Conservation (phyloP, 2,888 invertebrate species). For the Pandemis corylana region DNA sequence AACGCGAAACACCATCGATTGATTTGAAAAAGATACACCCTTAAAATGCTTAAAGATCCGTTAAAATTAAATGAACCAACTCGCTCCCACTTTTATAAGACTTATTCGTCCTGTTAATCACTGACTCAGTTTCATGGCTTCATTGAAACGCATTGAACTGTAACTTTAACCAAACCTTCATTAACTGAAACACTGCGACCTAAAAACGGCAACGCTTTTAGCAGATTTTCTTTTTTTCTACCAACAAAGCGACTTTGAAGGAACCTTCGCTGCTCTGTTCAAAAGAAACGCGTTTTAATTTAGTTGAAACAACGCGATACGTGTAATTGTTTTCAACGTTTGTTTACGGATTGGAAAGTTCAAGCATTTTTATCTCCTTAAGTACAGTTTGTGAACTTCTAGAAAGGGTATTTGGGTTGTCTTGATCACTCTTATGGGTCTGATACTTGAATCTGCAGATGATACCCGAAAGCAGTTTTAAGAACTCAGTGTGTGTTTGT, state of each 20-base stretch:
- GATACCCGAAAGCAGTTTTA: too few relatives aligned
- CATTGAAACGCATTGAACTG: conserved; percentile 18
- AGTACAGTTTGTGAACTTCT: too few relatives aligned
- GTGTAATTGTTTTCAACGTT: not conserved
- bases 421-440: too few relatives aligned
- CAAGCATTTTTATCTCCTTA: too few relatives aligned
- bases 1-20: not conserved
- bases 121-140: not conserved
- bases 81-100: not conserved
- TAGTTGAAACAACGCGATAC: conserved; percentile 11
- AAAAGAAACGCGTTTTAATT: conserved; percentile 17
- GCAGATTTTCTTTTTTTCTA: conserved; percentile 29
- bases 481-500: too few relatives aligned
- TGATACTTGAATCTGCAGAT: too few relatives aligned
- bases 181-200: conserved; percentile 33
- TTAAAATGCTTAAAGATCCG: not conserved
- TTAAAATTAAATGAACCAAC: not conserved
- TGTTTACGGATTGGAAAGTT: not conserved
- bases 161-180: conserved; percentile 28
- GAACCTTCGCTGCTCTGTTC: conserved; percentile 1
- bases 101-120: conserved; percentile 9
- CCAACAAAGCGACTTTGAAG: conserved; percentile 26
- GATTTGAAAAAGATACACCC: not conserved
- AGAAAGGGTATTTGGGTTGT: too few relatives aligned
- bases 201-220: conserved; percentile 28